Conservation (phyloP, 2,888 invertebrate species). For the Fabriciana adippe region DNA sequence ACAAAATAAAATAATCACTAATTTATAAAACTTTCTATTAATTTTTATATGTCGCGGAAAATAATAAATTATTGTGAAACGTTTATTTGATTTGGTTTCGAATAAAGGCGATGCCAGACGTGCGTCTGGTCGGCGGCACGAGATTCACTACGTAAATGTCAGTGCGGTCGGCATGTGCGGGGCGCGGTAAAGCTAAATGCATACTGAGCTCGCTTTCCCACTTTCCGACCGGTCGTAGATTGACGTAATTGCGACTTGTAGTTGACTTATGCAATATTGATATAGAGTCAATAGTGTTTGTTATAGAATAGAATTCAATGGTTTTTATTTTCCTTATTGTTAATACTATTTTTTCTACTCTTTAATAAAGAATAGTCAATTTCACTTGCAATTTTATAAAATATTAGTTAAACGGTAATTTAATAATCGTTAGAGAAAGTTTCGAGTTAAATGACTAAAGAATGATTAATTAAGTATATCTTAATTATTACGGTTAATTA, state of each 20-base stretch:
- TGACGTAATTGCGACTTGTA: conserved; percentile 35
- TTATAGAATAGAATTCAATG: no score
- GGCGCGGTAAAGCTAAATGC: conserved; percentile 57
- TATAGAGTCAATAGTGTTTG: background rate
- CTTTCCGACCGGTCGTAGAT: conserved; percentile 28
- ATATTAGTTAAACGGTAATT: no score
- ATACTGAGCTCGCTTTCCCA: conserved; percentile 54
- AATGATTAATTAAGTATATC: no score
- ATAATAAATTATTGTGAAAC: conserved; percentile 39
- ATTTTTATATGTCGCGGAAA: conserved; percentile 40
- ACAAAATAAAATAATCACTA: background rate
- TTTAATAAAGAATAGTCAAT: no score
- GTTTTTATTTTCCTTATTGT: no score
- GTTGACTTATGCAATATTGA: conserved; percentile 25
- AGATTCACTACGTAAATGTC: conserved; percentile 80
- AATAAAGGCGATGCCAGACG: conserved; percentile 50
- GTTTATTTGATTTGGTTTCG: background rate
- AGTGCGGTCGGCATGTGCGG: conserved; percentile 78
- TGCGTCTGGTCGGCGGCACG: conserved; percentile 69
- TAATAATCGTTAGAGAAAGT: no score
- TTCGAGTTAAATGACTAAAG: no score
- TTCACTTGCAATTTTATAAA: no score
- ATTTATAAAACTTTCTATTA: conserved; percentile 46
- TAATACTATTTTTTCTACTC: no score
- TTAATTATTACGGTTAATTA: no score